A percentile compares a stretch with the other conserved stretches of the same genome.
phyloP scores from a whole-genome alignment of 2,113 vertebrate species.

The Heteronetta atricapilla region DNA sequence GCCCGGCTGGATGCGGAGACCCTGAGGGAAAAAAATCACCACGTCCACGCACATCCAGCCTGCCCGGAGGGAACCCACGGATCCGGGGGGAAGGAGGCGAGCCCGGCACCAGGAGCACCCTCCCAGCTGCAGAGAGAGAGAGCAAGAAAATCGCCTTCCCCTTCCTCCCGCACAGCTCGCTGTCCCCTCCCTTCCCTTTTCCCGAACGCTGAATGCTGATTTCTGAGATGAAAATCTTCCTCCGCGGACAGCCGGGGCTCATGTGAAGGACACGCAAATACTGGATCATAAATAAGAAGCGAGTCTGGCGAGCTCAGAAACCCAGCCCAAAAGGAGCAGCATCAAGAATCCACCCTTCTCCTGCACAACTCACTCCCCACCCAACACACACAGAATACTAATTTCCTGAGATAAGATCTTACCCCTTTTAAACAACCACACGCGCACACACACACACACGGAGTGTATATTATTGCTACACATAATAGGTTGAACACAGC shows the following conservation, averaged over 20 bases:
- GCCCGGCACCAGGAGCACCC: slow-evolving; percentile 42
- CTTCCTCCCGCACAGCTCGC: slow-evolving; percentile 55
- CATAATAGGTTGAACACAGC: slow-evolving; percentile 68
- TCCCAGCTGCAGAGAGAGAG: slow-evolving; percentile 21
- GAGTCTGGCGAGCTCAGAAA: slow-evolving; percentile 69
- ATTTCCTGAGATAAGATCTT: slow-evolving; percentile 71
- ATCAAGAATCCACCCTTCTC: slow-evolving; percentile 73
- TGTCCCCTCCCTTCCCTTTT: slow-evolving; percentile 42
- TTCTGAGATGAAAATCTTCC: slow-evolving; percentile 68
- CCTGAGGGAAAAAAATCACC: not conserved
- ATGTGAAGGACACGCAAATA: slow-evolving; percentile 63
- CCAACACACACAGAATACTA: slow-evolving; percentile 64
- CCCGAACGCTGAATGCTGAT: slow-evolving; percentile 55
- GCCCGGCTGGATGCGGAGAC: slow-evolving; percentile 33
- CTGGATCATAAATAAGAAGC: slow-evolving; percentile 67
- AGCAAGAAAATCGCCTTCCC: slow-evolving; percentile 65
- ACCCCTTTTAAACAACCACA: slow-evolving; percentile 54
- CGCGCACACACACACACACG: not conserved
- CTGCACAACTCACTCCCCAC: slow-evolving; percentile 65
- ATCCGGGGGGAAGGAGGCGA: slow-evolving; percentile 27
- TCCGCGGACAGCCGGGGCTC: slow-evolving; percentile 61
- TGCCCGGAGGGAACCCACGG: not conserved
- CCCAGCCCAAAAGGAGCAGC: slow-evolving; percentile 68
- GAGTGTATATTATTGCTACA: slow-evolving; percentile 42
- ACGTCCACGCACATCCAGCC: not conserved